Conservation (phyloP, 2,113 vertebrate species). For the Labrus mixtus region DNA sequence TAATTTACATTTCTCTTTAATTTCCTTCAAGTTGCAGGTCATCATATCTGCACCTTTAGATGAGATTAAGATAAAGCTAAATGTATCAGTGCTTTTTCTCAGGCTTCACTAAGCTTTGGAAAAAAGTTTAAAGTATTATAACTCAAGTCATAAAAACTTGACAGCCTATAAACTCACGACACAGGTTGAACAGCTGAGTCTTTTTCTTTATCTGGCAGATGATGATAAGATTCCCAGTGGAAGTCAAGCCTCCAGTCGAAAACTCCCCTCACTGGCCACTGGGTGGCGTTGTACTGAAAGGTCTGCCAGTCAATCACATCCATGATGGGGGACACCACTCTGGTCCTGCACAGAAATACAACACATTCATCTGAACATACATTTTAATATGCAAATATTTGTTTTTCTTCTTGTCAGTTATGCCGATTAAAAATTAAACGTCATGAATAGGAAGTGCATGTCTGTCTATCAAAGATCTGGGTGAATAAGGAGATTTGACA, state of each 20-base stretch:
- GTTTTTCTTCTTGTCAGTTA: not conserved
- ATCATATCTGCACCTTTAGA: not conserved
- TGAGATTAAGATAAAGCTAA: not conserved
- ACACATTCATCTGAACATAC: constrained; percentile 12
- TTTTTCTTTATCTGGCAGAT: constrained; percentile 78
- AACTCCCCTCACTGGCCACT: constrained; percentile 83
- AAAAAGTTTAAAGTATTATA: too few relatives aligned
- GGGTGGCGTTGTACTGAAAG: constrained; percentile 86
- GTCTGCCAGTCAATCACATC: constrained; percentile 91
- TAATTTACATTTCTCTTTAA: too few relatives aligned
- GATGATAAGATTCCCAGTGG: constrained; percentile 85
- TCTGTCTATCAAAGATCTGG: not conserved
- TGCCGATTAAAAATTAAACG: not conserved
- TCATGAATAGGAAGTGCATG: not conserved
- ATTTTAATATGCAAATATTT: not conserved
- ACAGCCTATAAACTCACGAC: constrained; percentile 79
- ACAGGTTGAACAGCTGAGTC: constrained; percentile 85
- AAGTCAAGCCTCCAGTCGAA: constrained; percentile 93
- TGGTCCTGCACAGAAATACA: constrained; percentile 80
- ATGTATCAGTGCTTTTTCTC: not conserved
- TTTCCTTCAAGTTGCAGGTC: too few relatives aligned
- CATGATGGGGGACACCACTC: constrained; percentile 89
- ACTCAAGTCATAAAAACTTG: not conserved
- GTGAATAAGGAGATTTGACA: not conserved
- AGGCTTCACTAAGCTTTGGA: not conserved